phyloP scores from a whole-genome alignment of 2,888 invertebrate species.

The Perizoma flavofasciatum region DNA sequence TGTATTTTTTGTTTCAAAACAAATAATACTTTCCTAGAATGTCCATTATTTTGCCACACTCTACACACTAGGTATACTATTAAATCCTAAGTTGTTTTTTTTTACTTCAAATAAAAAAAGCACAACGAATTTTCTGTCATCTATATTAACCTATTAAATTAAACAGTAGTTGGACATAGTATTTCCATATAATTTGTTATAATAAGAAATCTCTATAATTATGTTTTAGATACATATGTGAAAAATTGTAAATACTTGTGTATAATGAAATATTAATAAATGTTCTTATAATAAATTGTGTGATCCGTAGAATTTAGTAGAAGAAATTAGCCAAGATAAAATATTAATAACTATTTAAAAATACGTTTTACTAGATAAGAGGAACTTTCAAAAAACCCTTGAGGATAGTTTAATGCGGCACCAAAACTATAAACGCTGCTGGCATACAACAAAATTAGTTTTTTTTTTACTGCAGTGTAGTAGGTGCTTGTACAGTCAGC shows the following conservation, averaged over 20 bases:
- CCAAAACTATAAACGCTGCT: neutral
- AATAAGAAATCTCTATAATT: constrained; percentile 52
- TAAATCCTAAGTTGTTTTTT: neutral
- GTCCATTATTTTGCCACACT: too few species aligned
- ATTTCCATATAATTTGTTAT: neutral
- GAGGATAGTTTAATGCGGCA: constrained; percentile 5
- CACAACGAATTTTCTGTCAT: constrained; percentile 24
- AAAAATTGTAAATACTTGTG: too few species aligned
- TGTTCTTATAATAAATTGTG: constrained; percentile 68
- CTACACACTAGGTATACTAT: too few species aligned
- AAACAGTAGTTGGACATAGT: too few species aligned
- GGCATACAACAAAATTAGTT: neutral
- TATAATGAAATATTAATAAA: constrained; percentile 46
- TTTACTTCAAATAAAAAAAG: constrained; percentile 10
- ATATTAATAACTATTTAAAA: constrained; percentile 17
- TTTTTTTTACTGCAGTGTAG: too few species aligned
- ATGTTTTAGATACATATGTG: constrained; percentile 33
- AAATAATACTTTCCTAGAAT: too few species aligned
- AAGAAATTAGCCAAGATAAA: constrained; percentile 52
- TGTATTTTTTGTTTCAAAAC: too few species aligned
- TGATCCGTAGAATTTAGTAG: constrained; percentile 68
- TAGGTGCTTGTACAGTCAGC: too few species aligned
- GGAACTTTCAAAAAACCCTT: constrained; percentile 8
- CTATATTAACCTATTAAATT: constrained; percentile 1
- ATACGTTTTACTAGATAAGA: constrained; percentile 15